phyloP scores from a whole-genome alignment of 1,140 invertebrate genomes.

The Drosophila bipectinata region DNA sequence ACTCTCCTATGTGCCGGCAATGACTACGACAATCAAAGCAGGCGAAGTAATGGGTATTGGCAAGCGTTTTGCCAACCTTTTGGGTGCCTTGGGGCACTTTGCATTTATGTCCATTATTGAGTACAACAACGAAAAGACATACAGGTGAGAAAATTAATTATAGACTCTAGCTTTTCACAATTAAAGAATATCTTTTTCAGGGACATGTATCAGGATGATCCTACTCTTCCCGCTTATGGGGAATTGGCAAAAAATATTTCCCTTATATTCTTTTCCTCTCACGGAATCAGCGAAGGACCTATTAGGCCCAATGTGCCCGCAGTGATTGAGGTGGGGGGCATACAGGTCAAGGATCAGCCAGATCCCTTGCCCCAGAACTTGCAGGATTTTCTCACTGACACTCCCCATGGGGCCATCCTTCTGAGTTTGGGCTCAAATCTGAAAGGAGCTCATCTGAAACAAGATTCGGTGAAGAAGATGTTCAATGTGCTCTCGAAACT shows the following conservation, averaged over 20 bases:
- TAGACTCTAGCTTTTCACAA: neutral
- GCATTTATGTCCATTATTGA: neutral
- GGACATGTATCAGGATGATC: neutral
- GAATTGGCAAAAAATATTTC: slow-evolving; percentile 1
- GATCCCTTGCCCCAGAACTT: neutral
- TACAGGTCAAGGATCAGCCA: neutral
- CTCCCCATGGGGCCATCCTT: neutral
- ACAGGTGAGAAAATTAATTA: neutral
- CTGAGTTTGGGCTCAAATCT: neutral
- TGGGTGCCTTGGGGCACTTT: neutral
- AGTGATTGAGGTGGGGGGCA: neutral
- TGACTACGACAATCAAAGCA: neutral
- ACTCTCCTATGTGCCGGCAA: neutral
- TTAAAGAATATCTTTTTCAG: neutral
- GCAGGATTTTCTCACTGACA: neutral
- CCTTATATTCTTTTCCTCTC: neutral
- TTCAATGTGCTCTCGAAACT: neutral
- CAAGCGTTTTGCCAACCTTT: neutral
- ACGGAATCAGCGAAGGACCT: slow-evolving; percentile 1
- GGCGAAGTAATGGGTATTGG: neutral
- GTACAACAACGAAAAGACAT: neutral
- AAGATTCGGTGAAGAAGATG: neutral
- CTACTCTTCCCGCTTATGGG: neutral
- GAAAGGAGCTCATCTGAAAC: neutral
- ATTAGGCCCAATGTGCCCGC: neutral